Percentiles rank a stretch among this genome's conserved stretches.
Conservation (phyloP, 2,797 vertebrate species). For the Epinephelus awoara region DNA sequence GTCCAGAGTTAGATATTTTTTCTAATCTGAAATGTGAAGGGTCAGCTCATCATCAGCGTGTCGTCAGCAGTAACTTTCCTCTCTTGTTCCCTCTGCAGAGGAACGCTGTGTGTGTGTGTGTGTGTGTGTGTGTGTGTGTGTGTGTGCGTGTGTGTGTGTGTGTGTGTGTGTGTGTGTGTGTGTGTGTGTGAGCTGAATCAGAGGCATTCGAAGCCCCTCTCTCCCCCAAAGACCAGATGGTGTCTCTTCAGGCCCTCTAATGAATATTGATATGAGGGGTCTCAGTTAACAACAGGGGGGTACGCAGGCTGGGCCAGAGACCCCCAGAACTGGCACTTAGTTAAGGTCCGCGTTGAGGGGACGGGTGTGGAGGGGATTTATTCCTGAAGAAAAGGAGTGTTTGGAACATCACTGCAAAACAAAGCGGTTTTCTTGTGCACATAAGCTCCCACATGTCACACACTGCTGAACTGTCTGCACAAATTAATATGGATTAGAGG, state of each 20-base stretch:
- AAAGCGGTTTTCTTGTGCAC: conserved; percentile 21
- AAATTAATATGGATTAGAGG: conserved; percentile 39
- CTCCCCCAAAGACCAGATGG: conserved; percentile 83
- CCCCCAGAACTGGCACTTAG: conserved; percentile 54
- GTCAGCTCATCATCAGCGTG: too few species aligned
- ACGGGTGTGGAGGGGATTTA: conserved; percentile 42
- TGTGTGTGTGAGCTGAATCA: conserved; percentile 44
- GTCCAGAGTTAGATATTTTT: too few species aligned
- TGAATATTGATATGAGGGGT: conserved; percentile 86
- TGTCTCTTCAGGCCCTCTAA: conserved; percentile 80
- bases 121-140: background rate
- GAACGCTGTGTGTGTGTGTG: conserved; percentile 38
- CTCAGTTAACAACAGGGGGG: conserved; percentile 74
- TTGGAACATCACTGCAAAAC: background rate
- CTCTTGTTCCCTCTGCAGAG: conserved; percentile 3
- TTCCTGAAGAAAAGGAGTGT: conserved; percentile 15
- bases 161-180: background rate
- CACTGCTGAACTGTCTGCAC: background rate
- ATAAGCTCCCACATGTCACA: conserved; percentile 19
- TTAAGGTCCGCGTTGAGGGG: conserved; percentile 52
- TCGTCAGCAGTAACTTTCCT: too few species aligned
- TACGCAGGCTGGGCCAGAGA: conserved; percentile 36
- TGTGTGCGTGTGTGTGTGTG: background rate
- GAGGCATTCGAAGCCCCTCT: conserved; percentile 55
- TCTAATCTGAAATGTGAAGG: too few species aligned